A percentile compares a stretch with the other conserved stretches of the same genome.
Evolutionary conservation across 2,797 vertebrate genomes (phyloP).

Genomic region (Orestias chungarensis): DNA sequence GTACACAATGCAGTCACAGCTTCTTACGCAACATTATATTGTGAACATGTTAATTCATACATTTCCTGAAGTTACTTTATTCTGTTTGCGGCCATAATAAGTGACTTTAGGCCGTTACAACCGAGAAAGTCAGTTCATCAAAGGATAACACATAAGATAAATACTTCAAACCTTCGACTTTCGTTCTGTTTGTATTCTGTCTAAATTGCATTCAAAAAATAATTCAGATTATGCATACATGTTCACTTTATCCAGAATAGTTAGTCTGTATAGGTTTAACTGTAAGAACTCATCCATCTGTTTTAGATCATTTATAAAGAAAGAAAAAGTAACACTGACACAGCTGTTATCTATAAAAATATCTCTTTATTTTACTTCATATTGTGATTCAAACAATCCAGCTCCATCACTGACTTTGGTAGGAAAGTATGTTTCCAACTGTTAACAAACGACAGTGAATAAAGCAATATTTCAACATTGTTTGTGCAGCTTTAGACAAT

Average conservation of each 20-base stretch:
- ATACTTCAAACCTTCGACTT: too few species aligned
- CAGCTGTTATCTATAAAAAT: background rate
- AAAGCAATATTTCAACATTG: background rate
- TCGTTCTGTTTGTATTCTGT: background rate
- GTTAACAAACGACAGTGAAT: background rate
- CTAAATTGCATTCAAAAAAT: background rate
- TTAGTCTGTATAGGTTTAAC: background rate
- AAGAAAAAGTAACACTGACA: background rate
- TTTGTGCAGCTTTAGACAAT: slow-evolving; percentile 16
- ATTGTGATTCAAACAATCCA: background rate
- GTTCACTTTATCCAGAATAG: background rate
- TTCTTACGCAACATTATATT: too few species aligned
- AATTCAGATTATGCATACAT: background rate
- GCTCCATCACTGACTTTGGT: background rate
- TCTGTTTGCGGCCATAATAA: too few species aligned
- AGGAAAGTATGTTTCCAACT: background rate
- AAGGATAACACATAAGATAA: too few species aligned
- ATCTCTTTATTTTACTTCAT: background rate
- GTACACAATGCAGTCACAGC: too few species aligned
- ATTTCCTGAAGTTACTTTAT: too few species aligned
- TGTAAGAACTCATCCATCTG: background rate
- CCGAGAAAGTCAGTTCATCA: too few species aligned
- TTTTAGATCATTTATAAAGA: background rate
- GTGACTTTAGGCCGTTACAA: too few species aligned
- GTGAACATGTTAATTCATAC: too few species aligned